Evolutionary conservation across 2,888 invertebrate genomes (phyloP), one percentile per base, ranked within the genome.

Genomic region (Nomada lathburiana): DNA sequence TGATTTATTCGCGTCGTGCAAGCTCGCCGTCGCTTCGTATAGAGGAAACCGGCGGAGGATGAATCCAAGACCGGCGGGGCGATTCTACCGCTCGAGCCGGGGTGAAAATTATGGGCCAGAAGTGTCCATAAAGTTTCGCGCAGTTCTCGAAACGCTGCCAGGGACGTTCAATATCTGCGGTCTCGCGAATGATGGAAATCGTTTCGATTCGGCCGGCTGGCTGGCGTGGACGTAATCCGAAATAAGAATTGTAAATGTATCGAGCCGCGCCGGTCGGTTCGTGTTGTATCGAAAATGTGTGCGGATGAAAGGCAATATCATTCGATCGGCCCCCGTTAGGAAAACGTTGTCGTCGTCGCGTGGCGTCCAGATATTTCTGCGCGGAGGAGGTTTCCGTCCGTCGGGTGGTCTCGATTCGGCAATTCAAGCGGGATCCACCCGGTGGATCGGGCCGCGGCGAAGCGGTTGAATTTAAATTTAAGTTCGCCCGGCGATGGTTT

Each of bases 241-340:
- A 76, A 82, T 83, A 83, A 84, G 79, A 82, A 84, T 83, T 83
- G 75, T 83, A 82, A 83, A 83, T 83, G 82, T 68, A 77, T 65
- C 64, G 60, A 20, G 7, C 36, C 18, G 50, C 42, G 42, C 36
- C 44, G 52, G 11, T n/a, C 13, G 11, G 44, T 47, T 68, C 82
- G 82, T 75, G 75, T 82, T 75, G 78, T 82, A 82, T 82, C 76
- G 77, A 82, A 72, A 82, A 83, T 82, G 68, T 75, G 75, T 76
- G 80, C 76, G 69, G 72, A 72, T 75, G 78, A 76, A 83, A 78
- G 75, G 69, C 78, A 71, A 82, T 78, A 83, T 36, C 7, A 36
- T 69, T 83, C 64, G 71, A 23, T 20, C 23, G 42, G n/a, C 44
- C 52, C 44, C 18, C n/a, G n/a, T 13, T 62, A 59, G 16, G 10